Base-by-base conservation (phyloP, 2,113 vertebrate species). In the Pagrus major region DNA sequence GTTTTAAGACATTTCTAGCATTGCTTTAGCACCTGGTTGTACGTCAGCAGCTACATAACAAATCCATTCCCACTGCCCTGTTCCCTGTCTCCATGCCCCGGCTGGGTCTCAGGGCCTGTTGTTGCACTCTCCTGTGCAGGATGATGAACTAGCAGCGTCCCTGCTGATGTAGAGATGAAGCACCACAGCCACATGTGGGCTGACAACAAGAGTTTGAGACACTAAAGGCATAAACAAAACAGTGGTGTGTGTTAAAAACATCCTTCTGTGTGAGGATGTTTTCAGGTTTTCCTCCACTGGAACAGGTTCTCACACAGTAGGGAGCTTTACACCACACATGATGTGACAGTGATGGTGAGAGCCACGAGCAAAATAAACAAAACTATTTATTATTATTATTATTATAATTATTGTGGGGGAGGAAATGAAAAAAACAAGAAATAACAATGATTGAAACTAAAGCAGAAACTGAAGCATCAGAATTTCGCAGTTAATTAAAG, bases 21-120 rank as follows among this genome's bases (percentile, higher is more conserved):
- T 55, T 33, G 21, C 67, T 80, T 68, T 39, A 82, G 60, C 85
- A 70, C 81, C 78, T 81, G 72, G 55, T 80, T 31, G 71, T 71
- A 54, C 25, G 54, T 86, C 81, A 72, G 80, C 78, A 71, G 82
- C 69, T 81, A 91, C 89, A 87, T 70, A 83, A 86, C 51, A 85
- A 91, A 90, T 88, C 83, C 83, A 89, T 88, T 71, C 67, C 72
- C 51, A 0, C 69, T 61, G 39, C 80, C 65, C 56, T 49, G 80
- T 61, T 79, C 63, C 58, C 52, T n/a, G 51, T 42, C 37, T 63
- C 76, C 25, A 31, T 64, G 37, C 33, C 69, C 21, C 0, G 41
- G 51, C 79, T 75, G 84, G 27, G 68, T 61, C 63, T 44, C 31
- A 33, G 39, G 55, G n/a, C 51, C 60, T 5, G 33, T n/a, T n/a